Evolutionary conservation across 2,797 vertebrate species (phyloP).

Genomic region (Geotrypetes seraphini): DNA sequence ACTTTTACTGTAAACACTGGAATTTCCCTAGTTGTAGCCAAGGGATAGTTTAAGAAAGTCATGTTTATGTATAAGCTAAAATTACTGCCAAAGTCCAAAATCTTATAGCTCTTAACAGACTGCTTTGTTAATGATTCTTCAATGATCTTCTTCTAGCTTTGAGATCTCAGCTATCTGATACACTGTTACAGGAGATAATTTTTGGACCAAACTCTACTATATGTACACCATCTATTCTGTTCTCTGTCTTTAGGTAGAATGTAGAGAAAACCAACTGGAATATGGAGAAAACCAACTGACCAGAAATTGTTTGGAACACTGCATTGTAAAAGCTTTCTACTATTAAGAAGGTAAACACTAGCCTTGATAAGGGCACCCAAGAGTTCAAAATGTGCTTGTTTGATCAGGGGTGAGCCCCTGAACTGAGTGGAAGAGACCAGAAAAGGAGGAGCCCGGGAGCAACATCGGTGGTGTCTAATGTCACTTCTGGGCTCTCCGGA

Average conservation of each 20-base stretch:
- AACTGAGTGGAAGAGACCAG: no score
- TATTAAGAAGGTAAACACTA: constrained; percentile 18
- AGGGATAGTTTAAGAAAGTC: neutral
- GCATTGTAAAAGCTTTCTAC: constrained; percentile 16
- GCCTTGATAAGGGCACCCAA: constrained; percentile 27
- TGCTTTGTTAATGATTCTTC: neutral
- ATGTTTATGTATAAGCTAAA: neutral
- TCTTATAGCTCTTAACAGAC: constrained; percentile 5
- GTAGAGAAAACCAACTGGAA: constrained; percentile 16
- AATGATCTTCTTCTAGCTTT: constrained; percentile 3
- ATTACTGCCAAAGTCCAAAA: no score
- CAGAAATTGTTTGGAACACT: constrained; percentile 9
- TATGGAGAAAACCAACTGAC: constrained; percentile 8
- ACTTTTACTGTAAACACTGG: no score
- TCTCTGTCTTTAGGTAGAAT: constrained; percentile 4
- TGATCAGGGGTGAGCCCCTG: no score
- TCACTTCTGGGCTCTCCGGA: no score
- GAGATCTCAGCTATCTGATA: constrained; percentile 1
- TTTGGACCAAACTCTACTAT: neutral
- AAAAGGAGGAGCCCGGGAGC: no score
- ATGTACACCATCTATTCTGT: constrained; percentile 2
- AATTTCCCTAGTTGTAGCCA: no score
- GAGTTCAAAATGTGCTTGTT: constrained; percentile 12
- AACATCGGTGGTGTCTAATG: no score
- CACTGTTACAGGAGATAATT: constrained; percentile 4